Evolutionary conservation across 2,888 invertebrate genomes (phyloP).

Genomic region (Steinernema scapterisci): DNA sequence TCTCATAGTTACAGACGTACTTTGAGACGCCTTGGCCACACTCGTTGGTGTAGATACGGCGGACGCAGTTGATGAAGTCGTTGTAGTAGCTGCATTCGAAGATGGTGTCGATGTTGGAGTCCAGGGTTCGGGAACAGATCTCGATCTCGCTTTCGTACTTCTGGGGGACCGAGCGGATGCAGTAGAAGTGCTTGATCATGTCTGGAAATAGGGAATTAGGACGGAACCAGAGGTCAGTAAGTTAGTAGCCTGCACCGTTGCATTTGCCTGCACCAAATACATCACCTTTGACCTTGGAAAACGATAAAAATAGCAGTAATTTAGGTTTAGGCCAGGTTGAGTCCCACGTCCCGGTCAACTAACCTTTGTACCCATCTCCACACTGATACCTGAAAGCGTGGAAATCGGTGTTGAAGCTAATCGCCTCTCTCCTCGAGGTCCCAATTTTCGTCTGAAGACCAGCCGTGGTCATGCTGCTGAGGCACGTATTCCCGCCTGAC

Average conservation of each 20-base stretch:
- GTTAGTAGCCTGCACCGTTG: too few species aligned
- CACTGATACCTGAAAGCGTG: not conserved
- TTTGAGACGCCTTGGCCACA: constrained; percentile 17
- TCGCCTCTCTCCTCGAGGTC: not conserved
- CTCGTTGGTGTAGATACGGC: not conserved
- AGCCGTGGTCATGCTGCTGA: not conserved
- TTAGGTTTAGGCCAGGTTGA: not conserved
- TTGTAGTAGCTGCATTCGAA: constrained; percentile 28
- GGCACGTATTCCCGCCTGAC: not conserved
- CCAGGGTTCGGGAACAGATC: not conserved
- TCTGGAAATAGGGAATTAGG: too few species aligned
- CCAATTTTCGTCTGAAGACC: not conserved
- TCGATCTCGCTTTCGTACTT: not conserved
- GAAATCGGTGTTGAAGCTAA: constrained; percentile 1
- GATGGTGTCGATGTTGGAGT: not conserved
- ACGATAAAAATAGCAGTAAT: too few species aligned
- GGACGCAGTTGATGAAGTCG: constrained; percentile 5
- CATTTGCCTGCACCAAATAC: too few species aligned
- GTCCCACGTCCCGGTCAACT: not conserved
- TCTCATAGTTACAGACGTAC: constrained; percentile 23
- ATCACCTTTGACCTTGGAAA: too few species aligned
- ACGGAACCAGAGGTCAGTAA: too few species aligned
- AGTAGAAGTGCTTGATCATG: constrained; percentile 5
- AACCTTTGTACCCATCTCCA: constrained; percentile 15
- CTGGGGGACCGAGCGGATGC: not conserved